Conservation (phyloP, 2,113 vertebrate genomes). For the Psilopogon haemacephalus region DNA sequence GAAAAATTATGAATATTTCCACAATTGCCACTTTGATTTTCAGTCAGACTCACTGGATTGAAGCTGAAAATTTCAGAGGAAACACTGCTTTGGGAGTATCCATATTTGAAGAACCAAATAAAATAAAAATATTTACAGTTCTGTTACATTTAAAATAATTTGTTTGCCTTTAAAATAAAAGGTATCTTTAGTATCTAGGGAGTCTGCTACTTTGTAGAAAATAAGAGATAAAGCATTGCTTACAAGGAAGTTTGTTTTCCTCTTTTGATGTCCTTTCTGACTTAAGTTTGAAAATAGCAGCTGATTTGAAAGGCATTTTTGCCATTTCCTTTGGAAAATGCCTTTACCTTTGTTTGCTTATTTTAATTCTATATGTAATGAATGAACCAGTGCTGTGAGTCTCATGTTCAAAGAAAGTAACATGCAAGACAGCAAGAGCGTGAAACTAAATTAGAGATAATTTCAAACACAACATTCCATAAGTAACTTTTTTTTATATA, state of each 20-base stretch:
- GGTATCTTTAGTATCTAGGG: constrained; percentile 24
- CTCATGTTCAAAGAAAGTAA: constrained; percentile 58
- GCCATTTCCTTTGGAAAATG: constrained; percentile 40
- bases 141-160: constrained; percentile 44
- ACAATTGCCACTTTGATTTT: not conserved
- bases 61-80: not conserved
- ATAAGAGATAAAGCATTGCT: constrained; percentile 31
- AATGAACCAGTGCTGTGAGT: constrained; percentile 4
- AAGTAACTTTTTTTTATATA: not conserved
- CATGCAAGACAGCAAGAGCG: not conserved
- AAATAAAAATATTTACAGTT: constrained; percentile 47
- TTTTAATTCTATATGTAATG: constrained; percentile 31
- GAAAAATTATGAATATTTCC: not conserved
- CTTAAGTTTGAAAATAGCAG: constrained; percentile 44
- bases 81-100: not conserved
- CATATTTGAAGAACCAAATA: not conserved
- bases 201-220: constrained; percentile 25
- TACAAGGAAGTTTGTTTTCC: not conserved
- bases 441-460: constrained; percentile 39
- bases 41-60: not conserved
- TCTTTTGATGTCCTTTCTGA: constrained; percentile 59
- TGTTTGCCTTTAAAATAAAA: constrained; percentile 54
- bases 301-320: constrained; percentile 46
- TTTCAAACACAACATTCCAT: not conserved
- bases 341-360: constrained; percentile 51